A percentile compares a stretch with the other conserved stretches of the same genome.
phyloP scores from a whole-genome alignment of 2,113 vertebrate genomes.

The Channa maculata region DNA sequence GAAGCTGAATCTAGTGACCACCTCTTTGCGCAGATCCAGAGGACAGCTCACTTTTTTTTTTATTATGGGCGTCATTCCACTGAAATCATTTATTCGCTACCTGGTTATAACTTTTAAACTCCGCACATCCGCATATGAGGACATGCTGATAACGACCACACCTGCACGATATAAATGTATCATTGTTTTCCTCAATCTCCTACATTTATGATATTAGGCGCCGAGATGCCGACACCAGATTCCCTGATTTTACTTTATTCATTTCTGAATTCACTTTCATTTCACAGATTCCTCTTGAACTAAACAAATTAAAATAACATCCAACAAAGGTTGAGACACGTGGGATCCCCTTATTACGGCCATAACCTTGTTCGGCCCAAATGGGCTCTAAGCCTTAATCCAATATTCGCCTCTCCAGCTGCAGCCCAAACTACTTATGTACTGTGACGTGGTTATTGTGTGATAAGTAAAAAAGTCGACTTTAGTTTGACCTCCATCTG shows the following conservation, averaged over 20 bases:
- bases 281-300: neutral
- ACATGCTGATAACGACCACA: neutral
- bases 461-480: too few relatives aligned
- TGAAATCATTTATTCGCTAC: neutral
- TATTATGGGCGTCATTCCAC: neutral
- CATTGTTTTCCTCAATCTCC: neutral
- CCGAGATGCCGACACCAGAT: neutral
- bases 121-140: too few relatives aligned
- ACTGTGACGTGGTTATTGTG: slow-evolving; percentile 12
- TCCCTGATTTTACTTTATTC: neutral
- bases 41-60: neutral
- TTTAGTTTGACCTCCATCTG: slow-evolving; percentile 12
- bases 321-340: neutral
- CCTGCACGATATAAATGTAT: neutral
- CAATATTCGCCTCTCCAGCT: slow-evolving; percentile 12
- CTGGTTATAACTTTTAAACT: neutral
- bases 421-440: slow-evolving; percentile 8
- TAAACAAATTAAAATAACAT: neutral
- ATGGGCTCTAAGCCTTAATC: slow-evolving; percentile 24
- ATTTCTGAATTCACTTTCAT: neutral
- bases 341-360: neutral
- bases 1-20: neutral
- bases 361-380: slow-evolving; percentile 6
- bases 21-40: neutral
- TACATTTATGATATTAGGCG: too few relatives aligned